Conservation (phyloP, 2,113 vertebrate genomes). For the Tamias sibiricus region DNA sequence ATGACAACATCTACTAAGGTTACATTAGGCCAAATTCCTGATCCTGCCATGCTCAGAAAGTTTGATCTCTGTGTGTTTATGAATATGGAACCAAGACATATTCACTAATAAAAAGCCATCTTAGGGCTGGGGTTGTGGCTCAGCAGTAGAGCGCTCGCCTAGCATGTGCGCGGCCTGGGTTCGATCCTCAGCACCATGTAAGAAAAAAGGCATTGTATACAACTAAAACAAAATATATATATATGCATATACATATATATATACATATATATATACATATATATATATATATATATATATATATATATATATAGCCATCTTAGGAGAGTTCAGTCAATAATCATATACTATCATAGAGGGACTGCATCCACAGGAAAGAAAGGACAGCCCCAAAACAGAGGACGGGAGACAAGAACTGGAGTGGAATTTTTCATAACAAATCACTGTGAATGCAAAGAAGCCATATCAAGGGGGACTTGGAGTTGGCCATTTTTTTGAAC, state of each 20-base stretch:
- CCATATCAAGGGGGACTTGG: background rate
- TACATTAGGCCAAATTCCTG: background rate
- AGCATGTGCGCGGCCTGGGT: too few species aligned
- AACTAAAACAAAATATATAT: too few species aligned
- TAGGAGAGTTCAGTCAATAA: background rate
- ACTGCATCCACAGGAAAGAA: background rate
- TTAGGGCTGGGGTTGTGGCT: too few species aligned
- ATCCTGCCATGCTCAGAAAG: background rate
- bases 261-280: too few species aligned
- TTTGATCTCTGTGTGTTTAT: background rate
- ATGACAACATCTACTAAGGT: background rate
- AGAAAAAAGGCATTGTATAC: too few species aligned
- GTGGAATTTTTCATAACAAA: background rate
- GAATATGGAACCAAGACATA: background rate
- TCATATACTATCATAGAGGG: background rate
- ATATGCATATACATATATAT: too few species aligned
- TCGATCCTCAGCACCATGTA: too few species aligned
- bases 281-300: too few species aligned
- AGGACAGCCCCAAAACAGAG: background rate
- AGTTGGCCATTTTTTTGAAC: conserved; percentile 62
- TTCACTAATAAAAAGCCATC: background rate
- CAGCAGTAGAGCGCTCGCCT: too few species aligned
- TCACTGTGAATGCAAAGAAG: background rate
- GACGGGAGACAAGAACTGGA: background rate
- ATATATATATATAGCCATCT: too few species aligned